Percentiles rank a stretch among this genome's conserved stretches.
Conservation (phyloP, 2,113 vertebrate species). For the Spea multiplicata region DNA sequence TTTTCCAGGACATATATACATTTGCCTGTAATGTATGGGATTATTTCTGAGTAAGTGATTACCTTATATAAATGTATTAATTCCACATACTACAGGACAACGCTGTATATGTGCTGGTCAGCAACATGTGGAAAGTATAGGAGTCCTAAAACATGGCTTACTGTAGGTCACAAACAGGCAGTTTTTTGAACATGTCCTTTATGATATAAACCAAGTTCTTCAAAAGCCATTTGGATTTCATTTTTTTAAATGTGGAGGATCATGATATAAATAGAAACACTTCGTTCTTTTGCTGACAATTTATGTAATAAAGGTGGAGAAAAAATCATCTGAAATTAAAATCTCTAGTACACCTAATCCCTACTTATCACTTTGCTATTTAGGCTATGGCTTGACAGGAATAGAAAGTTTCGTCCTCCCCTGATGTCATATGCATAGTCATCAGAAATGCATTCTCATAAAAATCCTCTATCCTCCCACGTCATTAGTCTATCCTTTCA, state of each 20-base stretch:
- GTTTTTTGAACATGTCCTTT: too few species aligned
- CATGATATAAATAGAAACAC: constrained; percentile 3
- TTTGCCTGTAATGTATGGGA: too few species aligned
- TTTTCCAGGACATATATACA: too few species aligned
- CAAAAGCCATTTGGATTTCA: not conserved
- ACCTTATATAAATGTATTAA: too few species aligned
- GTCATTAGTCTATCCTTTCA: constrained; percentile 39
- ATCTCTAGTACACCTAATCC: constrained; percentile 32
- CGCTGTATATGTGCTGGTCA: too few species aligned
- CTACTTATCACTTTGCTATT: not conserved
- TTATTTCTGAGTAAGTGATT: too few species aligned
- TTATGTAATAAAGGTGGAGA: constrained; percentile 9
- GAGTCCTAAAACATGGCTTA: too few species aligned
- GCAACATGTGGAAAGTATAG: too few species aligned
- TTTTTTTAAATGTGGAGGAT: not conserved
- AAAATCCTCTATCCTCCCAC: constrained; percentile 44
- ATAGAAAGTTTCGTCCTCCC: constrained; percentile 37
- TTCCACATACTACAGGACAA: too few species aligned
- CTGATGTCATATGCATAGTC: constrained; percentile 43
- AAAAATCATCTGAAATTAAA: not conserved
- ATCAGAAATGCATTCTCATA: constrained; percentile 32
- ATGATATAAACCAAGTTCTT: too few species aligned
- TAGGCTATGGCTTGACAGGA: constrained; percentile 28
- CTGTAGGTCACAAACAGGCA: too few species aligned
- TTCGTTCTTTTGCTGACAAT: not conserved